Evolutionary conservation across 1,140 invertebrate species (phyloP).

Genomic region (Campoletis sonorensis): DNA sequence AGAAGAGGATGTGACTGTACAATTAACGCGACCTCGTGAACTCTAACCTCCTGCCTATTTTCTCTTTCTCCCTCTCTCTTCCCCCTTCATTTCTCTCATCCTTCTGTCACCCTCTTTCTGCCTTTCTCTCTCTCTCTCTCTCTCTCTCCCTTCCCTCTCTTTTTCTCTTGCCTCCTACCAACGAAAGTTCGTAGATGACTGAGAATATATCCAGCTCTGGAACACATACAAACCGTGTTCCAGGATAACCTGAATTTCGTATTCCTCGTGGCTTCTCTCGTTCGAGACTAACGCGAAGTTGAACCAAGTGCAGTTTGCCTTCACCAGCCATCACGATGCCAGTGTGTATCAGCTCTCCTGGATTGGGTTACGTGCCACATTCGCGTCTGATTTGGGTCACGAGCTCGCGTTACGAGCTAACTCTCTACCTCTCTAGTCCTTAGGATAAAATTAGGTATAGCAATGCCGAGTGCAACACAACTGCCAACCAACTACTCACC

Average conservation of each 20-base stretch:
- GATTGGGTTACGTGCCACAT: slow-evolving; percentile 63
- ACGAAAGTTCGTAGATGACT: neutral
- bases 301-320: slow-evolving; percentile 66
- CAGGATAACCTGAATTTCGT: slow-evolving; percentile 57
- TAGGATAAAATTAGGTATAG: slow-evolving; percentile 59
- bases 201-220: neutral
- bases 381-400: slow-evolving; percentile 51
- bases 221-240: slow-evolving; percentile 27
- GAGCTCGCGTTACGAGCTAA: slow-evolving; percentile 52
- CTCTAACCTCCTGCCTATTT: neutral
- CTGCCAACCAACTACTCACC: neutral
- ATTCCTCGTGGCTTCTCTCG: slow-evolving; percentile 58
- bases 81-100: neutral
- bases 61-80: neutral
- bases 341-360: slow-evolving; percentile 53
- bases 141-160: neutral
- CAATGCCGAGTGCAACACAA: slow-evolving; percentile 19
- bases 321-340: slow-evolving; percentile 60
- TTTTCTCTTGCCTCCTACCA: neutral
- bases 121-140: neutral
- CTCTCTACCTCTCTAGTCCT: slow-evolving; percentile 46
- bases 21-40: slow-evolving; percentile 12
- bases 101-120: neutral
- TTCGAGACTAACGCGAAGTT: slow-evolving; percentile 53
- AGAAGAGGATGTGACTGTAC: slow-evolving; percentile 9